Evolutionary conservation across 2,113 vertebrate species (phyloP).

Genomic region (human): DNA sequence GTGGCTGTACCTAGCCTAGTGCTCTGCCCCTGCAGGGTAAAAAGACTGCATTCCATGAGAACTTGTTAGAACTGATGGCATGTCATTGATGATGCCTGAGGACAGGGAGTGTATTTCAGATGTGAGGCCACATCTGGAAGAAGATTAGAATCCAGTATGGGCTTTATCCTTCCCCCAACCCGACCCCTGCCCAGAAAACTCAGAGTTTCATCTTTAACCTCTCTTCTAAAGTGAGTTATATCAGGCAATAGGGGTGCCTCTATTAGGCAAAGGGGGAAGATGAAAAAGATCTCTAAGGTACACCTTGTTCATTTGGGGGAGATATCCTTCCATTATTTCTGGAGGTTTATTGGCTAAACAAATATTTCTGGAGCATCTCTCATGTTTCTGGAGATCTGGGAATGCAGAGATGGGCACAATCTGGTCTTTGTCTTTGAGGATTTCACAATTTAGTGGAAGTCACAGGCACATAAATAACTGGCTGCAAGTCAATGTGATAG

Average conservation of each 20-base stretch:
- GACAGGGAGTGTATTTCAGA: neutral
- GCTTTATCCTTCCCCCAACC: neutral
- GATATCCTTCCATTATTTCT: neutral
- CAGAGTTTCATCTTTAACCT: neutral
- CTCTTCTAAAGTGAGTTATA: conserved; percentile 8
- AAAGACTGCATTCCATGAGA: neutral
- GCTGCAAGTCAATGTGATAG: neutral
- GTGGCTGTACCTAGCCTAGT: neutral
- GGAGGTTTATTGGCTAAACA: neutral
- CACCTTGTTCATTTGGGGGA: neutral
- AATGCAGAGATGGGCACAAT: neutral
- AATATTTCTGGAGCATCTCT: neutral
- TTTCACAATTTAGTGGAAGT: neutral
- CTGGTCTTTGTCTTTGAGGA: neutral
- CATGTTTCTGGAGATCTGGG: neutral
- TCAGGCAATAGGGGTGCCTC: neutral
- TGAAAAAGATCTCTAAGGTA: neutral
- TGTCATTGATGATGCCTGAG: neutral
- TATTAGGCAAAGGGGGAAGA: neutral
- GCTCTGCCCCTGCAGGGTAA: neutral
- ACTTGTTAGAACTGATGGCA: neutral
- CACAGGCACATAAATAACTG: neutral
- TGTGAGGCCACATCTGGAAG: neutral
- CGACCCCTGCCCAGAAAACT: neutral
- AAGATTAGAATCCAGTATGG: neutral